These are phyloP conservation scores for Neodiprion fabricii DNA, from an alignment of 1,140 invertebrate species.

Conservation along the genomic window DNA sequence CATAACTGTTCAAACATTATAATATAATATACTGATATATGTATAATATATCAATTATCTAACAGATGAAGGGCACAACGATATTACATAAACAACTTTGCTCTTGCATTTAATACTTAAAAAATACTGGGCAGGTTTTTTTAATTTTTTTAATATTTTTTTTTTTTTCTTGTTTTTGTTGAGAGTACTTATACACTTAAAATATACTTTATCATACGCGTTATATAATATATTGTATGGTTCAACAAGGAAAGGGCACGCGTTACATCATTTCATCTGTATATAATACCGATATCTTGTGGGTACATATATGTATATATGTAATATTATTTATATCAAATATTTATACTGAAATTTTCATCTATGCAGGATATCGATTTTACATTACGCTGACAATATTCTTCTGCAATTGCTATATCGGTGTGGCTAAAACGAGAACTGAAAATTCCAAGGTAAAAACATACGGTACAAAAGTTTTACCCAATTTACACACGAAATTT, in stretches of 20 bases:
- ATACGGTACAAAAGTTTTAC: too few species aligned
- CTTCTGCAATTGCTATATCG: too few species aligned
- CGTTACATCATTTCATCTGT: slow-evolving; percentile 11
- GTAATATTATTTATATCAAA: slow-evolving; percentile 28
- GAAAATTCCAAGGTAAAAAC: too few species aligned
- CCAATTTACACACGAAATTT: too few species aligned
- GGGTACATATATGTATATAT: neutral
- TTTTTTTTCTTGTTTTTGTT: neutral
- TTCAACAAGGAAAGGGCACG: slow-evolving; percentile 34
- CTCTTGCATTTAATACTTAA: slow-evolving; percentile 40
- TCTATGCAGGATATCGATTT: too few species aligned
- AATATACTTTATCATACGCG: too few species aligned
- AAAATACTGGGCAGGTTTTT: slow-evolving; percentile 51
- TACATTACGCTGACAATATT: too few species aligned
- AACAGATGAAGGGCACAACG: neutral
- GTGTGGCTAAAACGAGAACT: too few species aligned
- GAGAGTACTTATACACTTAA: neutral
- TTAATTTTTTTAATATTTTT: neutral
- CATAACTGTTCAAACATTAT: slow-evolving; percentile 1
- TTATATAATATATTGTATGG: too few species aligned
- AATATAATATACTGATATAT: neutral
- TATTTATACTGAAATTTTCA: slow-evolving; percentile 25
- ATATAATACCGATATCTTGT: neutral
- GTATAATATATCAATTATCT: neutral
- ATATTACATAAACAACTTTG: neutral